These are phyloP conservation scores for Strigamia transsilvanica DNA, from an alignment of 2,888 invertebrate genomes.

Conservation along the genomic window DNA sequence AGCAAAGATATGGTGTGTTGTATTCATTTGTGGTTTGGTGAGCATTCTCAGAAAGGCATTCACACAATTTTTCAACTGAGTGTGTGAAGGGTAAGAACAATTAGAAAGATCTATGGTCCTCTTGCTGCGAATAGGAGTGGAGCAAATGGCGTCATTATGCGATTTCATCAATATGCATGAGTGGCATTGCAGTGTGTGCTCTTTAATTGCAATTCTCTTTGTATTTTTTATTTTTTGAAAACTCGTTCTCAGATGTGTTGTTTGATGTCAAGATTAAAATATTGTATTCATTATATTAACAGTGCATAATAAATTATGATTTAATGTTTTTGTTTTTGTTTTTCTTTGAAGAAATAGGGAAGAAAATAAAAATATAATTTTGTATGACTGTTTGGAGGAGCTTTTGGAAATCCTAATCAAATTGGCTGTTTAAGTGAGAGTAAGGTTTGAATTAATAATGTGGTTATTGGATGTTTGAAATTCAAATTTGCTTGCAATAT, in stretches of 20 bases:
- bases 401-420: too few relatives aligned
- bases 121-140: background rate
- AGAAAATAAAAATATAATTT: too few relatives aligned
- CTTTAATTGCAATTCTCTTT: background rate
- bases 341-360: too few relatives aligned
- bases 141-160: constrained; percentile 20
- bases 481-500: background rate
- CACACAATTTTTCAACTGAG: background rate
- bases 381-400: too few relatives aligned
- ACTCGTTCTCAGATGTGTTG: too few relatives aligned
- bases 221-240: background rate
- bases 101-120: background rate
- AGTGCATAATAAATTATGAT: too few relatives aligned
- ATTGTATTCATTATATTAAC: too few relatives aligned
- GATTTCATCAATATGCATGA: constrained; percentile 18
- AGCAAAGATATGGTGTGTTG: background rate
- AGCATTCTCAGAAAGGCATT: constrained; percentile 7
- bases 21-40: constrained; percentile 11
- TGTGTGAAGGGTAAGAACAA: constrained; percentile 15
- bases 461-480: background rate
- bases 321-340: too few relatives aligned
- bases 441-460: background rate
- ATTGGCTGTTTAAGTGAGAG: background rate
- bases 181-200: background rate
- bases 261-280: too few relatives aligned